Base-by-base conservation (phyloP, 1,140 invertebrate genomes). In the Spodoptera litura region DNA sequence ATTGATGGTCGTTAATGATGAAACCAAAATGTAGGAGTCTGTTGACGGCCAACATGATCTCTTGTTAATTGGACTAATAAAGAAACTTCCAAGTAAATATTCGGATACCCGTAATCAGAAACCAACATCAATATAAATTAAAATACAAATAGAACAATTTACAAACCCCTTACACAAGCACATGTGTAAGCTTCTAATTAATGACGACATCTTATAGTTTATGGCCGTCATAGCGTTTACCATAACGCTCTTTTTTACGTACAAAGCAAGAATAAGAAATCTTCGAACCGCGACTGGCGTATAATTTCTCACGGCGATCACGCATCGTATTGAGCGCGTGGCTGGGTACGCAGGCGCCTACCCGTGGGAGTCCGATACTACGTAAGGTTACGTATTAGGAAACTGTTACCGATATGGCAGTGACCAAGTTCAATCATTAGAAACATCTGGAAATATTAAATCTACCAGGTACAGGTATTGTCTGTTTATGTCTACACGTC, bases 241-340 rank as follows among this genome's bases (percentile, higher is more conserved):
- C 49, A 62, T 66, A 51, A 51, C 8, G 51, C 25, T 27, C 49
- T 70, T 70, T 70, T 70, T 68, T 52, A 53, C 25, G 56, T 74
- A 74, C 20, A 9, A 27, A 56, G 20, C 55, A 71, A 71, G 52
- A 78, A 70, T 86, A 81, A 83, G 79, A 71, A 86, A 81, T 83
- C 84, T 83, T 80, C 87, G 90, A 90, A 87, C 87, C 91, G 91
- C 83, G 79, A 93, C 90, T 72, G 78, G 61, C 81, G 81, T 85
- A 85, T 84, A 85, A 80, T 85, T 93, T 93, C 91, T 90, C 91
- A 93, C 91, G 91, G 85, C 84, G 89, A 90, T 91, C 89, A 79
- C 62, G 77, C 72, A 68, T 83, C 78, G 77, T 72, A 77, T 62
- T 74, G 64, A 68, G 73, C 70, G 74, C 77, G 81, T 78, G 62